Evolutionary conservation across 2,797 vertebrate genomes (phyloP).

Genomic region (Dryobates pubescens): DNA sequence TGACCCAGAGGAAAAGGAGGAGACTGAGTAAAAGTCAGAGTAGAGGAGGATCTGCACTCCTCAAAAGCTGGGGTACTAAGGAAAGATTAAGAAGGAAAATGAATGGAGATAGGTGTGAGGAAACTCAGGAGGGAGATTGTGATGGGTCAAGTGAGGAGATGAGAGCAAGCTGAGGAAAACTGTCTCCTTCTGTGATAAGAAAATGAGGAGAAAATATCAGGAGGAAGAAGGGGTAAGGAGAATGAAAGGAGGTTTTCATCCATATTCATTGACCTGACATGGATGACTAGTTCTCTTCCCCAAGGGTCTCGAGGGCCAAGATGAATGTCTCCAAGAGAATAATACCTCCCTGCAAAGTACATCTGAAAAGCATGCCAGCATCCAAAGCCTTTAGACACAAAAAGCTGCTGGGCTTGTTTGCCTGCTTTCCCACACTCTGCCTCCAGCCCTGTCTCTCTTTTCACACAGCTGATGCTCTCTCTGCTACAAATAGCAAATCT

Average conservation of each 20-base stretch:
- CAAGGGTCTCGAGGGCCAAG: not conserved
- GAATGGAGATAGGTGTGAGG: not conserved
- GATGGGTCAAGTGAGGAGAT: not conserved
- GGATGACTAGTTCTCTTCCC: not conserved
- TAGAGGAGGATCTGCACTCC: not conserved
- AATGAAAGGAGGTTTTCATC: not conserved
- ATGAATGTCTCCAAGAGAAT: not conserved
- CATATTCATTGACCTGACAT: not conserved
- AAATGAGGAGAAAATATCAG: not conserved
- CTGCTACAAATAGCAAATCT: constrained; percentile 44
- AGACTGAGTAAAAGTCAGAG: not conserved
- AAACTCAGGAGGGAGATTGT: not conserved
- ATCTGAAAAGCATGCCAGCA: not conserved
- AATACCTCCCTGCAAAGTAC: not conserved
- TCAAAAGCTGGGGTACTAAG: not conserved
- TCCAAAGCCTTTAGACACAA: not conserved
- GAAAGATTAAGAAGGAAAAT: not conserved
- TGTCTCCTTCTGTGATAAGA: not conserved
- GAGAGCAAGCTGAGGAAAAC: not conserved
- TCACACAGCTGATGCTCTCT: not conserved
- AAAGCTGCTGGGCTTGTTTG: not conserved
- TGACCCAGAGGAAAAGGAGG: not conserved
- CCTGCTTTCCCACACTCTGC: constrained; percentile 35
- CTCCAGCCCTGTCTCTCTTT: not conserved
- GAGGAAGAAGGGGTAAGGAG: not conserved